Evolutionary conservation across 1,140 invertebrate genomes (phyloP), one percentile per base, ranked within the genome.

Genomic region (Rhynchophorus ferrugineus): DNA sequence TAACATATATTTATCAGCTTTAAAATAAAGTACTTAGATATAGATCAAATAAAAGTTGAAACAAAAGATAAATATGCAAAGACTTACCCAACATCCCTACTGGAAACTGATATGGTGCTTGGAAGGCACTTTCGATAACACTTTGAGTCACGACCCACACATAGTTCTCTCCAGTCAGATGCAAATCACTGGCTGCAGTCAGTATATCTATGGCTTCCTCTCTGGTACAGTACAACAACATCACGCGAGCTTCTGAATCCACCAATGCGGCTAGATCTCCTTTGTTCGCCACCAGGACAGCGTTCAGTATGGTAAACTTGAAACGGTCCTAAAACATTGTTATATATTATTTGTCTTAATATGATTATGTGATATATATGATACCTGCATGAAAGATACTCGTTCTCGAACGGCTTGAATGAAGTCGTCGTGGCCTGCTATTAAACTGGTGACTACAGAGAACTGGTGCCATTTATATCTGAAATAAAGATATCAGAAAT

Each of bases 131-230:
- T 64, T 80, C 90, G 33, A 96, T 89, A 36, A 94, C 91, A 61
- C 89, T 91, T 69, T 95, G 90, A n/a, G 91, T 94, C 0, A 94
- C 90, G 39, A 98, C 89, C 94, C 94, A 97, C 5, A 96, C 90
- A 68, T 95, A 96, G 67, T 95, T 93, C 66, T 92, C 87, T 2
- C 90, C 91, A 1, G 91, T 95, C 37, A 96, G 81, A 57, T 91
- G 88, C 55, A 91, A 77, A 58, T 89, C 82, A 48, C 79, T 76
- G 2, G 92, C 92, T 9, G 80, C 81, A 1, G 78, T 78, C 36
- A 98, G 73, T 20, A 98, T 95, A 48, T 81, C 79, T 16, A 82
- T 81, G 0, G 92, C 91, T 68, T 95, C 91, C 59, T 87, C 83
- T 51, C 85, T 79, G 8, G 88, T 94, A 34, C 87, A 89, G 71